Percentiles rank a stretch among this genome's conserved stretches.
Conservation (phyloP, 2,113 vertebrate species). For the Atractosteus spatula region DNA sequence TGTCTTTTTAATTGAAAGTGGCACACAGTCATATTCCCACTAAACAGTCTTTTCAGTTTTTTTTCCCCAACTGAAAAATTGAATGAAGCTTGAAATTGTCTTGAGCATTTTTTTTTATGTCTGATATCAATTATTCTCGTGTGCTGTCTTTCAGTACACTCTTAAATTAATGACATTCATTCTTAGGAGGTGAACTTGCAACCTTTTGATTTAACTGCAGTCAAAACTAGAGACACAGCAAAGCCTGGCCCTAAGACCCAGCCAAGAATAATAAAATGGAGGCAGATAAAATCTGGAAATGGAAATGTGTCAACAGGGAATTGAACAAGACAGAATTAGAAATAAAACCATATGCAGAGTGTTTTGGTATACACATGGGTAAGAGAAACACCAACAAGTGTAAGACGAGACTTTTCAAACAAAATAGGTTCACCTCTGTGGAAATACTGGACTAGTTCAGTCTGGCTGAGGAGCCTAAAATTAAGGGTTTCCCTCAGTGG, state of each 20-base stretch:
- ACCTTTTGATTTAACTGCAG: constrained; percentile 2
- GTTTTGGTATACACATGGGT: neutral
- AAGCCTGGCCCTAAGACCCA: neutral
- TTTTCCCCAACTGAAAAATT: no score
- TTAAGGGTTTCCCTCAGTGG: no score
- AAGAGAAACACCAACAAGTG: neutral
- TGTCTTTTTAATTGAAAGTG: no score
- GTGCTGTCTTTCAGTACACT: neutral
- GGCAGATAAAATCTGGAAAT: constrained; percentile 22
- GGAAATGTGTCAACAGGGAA: neutral
- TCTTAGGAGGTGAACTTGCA: constrained; percentile 1
- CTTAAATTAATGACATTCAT: neutral
- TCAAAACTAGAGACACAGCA: constrained; percentile 1
- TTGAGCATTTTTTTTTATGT: no score
- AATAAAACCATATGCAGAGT: neutral
- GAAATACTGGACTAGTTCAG: no score
- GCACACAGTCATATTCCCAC: no score
- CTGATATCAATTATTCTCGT: neutral
- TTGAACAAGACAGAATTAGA: constrained; percentile 3
- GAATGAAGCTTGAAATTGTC: no score
- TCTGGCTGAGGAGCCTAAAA: no score
- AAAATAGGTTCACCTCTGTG: neutral
- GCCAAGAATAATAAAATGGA: constrained; percentile 45
- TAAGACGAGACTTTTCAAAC: neutral
- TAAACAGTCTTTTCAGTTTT: no score